phyloP scores from a whole-genome alignment of 2,888 invertebrate genomes.

The Nomada hirtipes region DNA sequence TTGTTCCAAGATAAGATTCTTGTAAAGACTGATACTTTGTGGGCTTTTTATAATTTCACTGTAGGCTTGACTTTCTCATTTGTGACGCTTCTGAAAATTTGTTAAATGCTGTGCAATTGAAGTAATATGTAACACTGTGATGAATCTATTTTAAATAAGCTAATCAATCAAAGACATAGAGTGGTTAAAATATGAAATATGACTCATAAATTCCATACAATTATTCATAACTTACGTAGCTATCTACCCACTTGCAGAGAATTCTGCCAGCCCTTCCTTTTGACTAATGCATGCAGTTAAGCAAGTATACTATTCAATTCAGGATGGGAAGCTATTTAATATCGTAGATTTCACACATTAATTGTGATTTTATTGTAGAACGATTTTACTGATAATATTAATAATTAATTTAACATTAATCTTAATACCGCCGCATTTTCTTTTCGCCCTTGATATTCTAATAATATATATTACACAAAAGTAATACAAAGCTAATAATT shows the following conservation, averaged over 20 bases:
- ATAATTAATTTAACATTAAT: not conserved
- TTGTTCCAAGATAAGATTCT: too few species aligned
- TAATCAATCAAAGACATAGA: conserved; percentile 28
- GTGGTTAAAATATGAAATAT: conserved; percentile 45
- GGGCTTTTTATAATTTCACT: too few species aligned
- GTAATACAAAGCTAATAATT: not conserved
- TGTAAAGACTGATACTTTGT: too few species aligned
- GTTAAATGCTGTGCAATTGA: not conserved
- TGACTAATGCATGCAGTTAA: conserved; percentile 39
- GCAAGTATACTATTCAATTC: conserved; percentile 11
- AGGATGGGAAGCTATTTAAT: not conserved
- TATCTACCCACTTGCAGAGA: conserved; percentile 59
- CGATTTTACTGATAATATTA: not conserved
- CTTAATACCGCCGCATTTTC: not conserved
- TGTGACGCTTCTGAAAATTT: not conserved
- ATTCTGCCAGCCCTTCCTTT: conserved; percentile 52
- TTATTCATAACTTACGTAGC: conserved; percentile 64
- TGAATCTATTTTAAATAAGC: not conserved
- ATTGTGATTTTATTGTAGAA: not conserved
- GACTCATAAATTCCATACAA: conserved; percentile 50
- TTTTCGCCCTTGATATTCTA: not conserved
- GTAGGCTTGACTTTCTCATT: too few species aligned
- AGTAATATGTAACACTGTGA: too few species aligned
- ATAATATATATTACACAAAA: not conserved
- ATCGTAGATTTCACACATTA: not conserved